Evolutionary conservation across 1,140 invertebrate genomes (phyloP).

Genomic region (Tribolium madens): DNA sequence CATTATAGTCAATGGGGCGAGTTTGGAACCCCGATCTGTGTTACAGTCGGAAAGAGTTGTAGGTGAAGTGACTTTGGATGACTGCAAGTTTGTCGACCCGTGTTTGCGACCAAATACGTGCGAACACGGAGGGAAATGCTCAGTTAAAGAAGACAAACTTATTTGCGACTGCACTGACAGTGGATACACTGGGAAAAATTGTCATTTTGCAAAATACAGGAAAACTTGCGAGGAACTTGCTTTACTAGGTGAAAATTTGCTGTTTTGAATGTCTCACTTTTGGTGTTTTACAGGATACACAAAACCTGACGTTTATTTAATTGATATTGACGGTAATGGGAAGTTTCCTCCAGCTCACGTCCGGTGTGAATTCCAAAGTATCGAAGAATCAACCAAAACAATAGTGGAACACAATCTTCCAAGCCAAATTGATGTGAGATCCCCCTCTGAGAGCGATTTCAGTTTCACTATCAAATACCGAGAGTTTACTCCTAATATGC

Average conservation of each 20-base stretch:
- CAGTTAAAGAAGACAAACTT: conserved; percentile 87
- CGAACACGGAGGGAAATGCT: conserved; percentile 90
- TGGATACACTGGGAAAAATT: conserved; percentile 90
- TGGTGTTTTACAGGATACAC: conserved; percentile 73
- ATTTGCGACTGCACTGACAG: conserved; percentile 91
- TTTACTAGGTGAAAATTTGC: conserved; percentile 70
- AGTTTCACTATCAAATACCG: conserved; percentile 88
- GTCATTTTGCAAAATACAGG: conserved; percentile 90
- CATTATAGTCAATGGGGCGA: conserved; percentile 82
- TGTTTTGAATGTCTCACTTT: not conserved
- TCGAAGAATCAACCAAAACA: conserved; percentile 88
- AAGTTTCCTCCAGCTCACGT: conserved; percentile 90
- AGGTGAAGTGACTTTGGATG: conserved; percentile 90
- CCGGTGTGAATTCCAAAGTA: conserved; percentile 89
- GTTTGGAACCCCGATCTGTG: conserved; percentile 81
- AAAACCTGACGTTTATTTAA: conserved; percentile 88
- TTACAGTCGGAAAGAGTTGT: conserved; percentile 84
- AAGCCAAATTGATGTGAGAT: conserved; percentile 88
- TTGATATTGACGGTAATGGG: conserved; percentile 94
- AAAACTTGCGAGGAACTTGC: conserved; percentile 94
- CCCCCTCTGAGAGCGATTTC: conserved; percentile 80
- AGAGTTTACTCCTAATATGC: conserved; percentile 90
- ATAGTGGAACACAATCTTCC: conserved; percentile 93
- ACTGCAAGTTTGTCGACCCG: conserved; percentile 91
- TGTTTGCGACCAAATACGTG: conserved; percentile 90